Evolutionary conservation across 2,888 invertebrate species (phyloP), one percentile per base, ranked within the genome.

Genomic region (Petrolisthes manimaculis): DNA sequence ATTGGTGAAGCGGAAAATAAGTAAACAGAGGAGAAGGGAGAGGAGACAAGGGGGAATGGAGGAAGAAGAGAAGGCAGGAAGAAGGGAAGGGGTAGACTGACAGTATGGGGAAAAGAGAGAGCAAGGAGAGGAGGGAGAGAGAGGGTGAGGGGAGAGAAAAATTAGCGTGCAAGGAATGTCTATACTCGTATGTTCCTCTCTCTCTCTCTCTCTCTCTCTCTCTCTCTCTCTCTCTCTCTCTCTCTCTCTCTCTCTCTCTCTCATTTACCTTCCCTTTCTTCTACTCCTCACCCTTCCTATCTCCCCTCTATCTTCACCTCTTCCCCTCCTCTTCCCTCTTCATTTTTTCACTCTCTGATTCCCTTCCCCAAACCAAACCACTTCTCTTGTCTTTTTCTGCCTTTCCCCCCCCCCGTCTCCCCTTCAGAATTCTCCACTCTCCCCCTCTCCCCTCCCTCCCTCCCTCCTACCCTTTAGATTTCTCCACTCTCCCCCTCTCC

Each of bases 291-390:
- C 14, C 14, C 8, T 61, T 9, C 61, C 61, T 61, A 61, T 61
- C 8, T 6, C n/a, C 6, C 75, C n/a, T 6, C 9, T 75, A n/a
- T n/a, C n/a, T 84, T 55, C 74, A 75, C 24, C 84, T 84, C 81
- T 88, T 84, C 67, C 88, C 80, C 61, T 84, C 84, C 71, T 67
- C 84, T 14, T 84, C 88, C 1, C 87, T 83, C 71, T 87, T 83
- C 83, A 79, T 84, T 9, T 51, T 51, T n/a, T 51, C 79, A 37
- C 84, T 37, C n/a, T 6, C 61, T n/a, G 71, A 71, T 37, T 84
- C 75, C 14, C 24, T 67, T 54, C 75, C 67, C 67, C 83, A 71
- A 69, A 56, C 37, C 75, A 83, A 74, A 18, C 88, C 87, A 5
- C 88, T 79, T 37, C 88, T 21, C 24, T 9, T 53, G 21, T 69